Evolutionary conservation across 2,797 vertebrate genomes (phyloP), one percentile per base, ranked within the genome.

Genomic region (Myripristis jacobus): DNA sequence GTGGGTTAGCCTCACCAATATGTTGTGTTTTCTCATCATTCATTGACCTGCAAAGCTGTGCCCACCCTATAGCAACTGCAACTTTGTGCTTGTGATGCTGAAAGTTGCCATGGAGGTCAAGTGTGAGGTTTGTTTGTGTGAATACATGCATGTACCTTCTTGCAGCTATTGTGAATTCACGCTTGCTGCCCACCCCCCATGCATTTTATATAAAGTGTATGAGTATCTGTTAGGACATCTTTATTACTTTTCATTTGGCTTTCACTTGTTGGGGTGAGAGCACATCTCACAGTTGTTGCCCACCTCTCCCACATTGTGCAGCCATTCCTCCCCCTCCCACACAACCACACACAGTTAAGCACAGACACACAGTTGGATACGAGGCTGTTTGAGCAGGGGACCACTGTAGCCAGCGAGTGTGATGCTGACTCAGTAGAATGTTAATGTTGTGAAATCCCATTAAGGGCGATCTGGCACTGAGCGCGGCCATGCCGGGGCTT

Each of bases 401-500:
- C 47, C 51, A 3, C 68, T 79, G 74, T 53, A 81, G 82, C 66
- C 68, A 18, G 80, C 53, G 50, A 61, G 77, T 73, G 66, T 62
- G 66, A 73, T 79, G 89, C 88, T 89, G 90, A 91, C 81, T 90
- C 86, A 22, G 86, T 54, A 75, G 76, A 89, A 87, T 80, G 83
- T 70, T 87, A 82, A 89, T 86, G 87, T 90, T 84, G 82, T 81
- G 74, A 88, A 90, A 91, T 88, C 83, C 75, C 88, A 86, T 90
- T 87, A 89, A 88, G 77, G 79, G 83, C 83, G 52, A 80, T 82
- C 73, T 31, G 27, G 67, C 53, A 67, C 77, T 13, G 83, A 79
- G 80, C 65, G 16, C 52, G 59, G 77, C 70, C 71, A 13, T 44
- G 68, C 63, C 62, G 53, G 73, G 58, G 57, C 66, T 81, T 75